Conservation (phyloP, 2,888 invertebrate species). For the Coenonympha glycerion region DNA sequence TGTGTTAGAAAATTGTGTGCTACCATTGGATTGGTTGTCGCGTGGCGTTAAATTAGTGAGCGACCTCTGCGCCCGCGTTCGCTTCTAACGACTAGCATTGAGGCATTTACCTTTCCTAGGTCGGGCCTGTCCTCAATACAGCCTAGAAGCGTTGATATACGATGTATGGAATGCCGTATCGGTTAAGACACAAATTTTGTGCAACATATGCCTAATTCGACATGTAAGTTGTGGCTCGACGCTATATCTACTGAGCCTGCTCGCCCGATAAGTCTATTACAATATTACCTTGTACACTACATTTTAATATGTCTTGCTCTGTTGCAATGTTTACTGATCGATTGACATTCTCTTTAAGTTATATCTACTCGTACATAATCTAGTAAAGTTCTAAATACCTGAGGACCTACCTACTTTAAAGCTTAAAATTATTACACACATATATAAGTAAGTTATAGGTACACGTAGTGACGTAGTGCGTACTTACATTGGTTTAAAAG, state of each 20-base stretch:
- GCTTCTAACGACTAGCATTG: conserved; percentile 57
- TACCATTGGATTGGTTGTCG: conserved; percentile 66
- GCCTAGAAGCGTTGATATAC: conserved; percentile 65
- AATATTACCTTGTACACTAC: conserved; percentile 13
- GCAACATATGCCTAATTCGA: conserved; percentile 54
- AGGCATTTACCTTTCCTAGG: conserved; percentile 73
- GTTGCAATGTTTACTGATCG: conserved; percentile 7
- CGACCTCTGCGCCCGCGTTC: conserved; percentile 60
- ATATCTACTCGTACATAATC: conserved; percentile 7
- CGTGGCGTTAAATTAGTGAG: conserved; percentile 56
- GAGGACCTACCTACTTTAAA: neutral
- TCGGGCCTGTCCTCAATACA: conserved; percentile 70
- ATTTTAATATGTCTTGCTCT: conserved; percentile 9
- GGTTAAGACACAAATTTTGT: conserved; percentile 63
- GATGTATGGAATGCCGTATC: conserved; percentile 59
- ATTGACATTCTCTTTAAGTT: conserved; percentile 11
- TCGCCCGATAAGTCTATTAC: conserved; percentile 34
- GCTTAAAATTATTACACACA: too few species aligned
- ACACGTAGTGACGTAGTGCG: too few species aligned
- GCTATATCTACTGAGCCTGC: conserved; percentile 40
- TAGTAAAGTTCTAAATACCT: neutral
- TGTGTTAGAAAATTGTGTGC: conserved; percentile 61
- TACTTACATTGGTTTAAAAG: too few species aligned
- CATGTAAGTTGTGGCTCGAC: conserved; percentile 30
- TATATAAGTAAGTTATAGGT: too few species aligned